These are phyloP conservation scores for Callimorpha dominula DNA, from an alignment of 2,888 invertebrate genomes.

Conservation along the genomic window DNA sequence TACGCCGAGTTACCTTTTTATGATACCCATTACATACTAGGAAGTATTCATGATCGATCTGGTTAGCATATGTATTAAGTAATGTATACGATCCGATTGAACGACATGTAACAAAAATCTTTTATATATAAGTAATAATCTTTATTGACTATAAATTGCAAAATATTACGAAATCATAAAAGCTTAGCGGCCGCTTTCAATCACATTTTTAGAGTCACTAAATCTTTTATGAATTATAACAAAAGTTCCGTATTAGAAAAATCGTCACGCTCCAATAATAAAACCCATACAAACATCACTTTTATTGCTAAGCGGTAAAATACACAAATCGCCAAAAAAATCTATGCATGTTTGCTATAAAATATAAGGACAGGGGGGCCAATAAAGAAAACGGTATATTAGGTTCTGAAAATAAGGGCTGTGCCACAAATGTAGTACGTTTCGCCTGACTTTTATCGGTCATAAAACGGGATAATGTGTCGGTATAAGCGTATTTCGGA, in stretches of 20 bases:
- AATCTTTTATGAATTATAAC: constrained; percentile 78
- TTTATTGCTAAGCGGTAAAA: constrained; percentile 77
- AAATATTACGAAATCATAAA: constrained; percentile 46
- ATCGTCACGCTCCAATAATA: constrained; percentile 76
- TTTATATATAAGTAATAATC: constrained; percentile 18
- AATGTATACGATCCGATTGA: constrained; percentile 6
- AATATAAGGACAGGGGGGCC: constrained; percentile 74
- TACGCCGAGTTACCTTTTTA: not conserved
- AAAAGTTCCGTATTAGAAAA: constrained; percentile 75
- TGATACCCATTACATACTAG: not conserved
- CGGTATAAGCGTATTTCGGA: constrained; percentile 84
- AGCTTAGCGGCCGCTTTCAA: constrained; percentile 41
- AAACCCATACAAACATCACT: constrained; percentile 76
- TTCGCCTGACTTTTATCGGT: constrained; percentile 84
- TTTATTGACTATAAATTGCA: constrained; percentile 49
- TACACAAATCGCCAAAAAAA: constrained; percentile 78
- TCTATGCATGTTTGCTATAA: constrained; percentile 80
- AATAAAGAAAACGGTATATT: constrained; percentile 82
- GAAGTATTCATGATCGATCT: not conserved
- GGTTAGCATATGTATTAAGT: constrained; percentile 6
- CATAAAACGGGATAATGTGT: constrained; percentile 85
- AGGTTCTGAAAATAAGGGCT: constrained; percentile 83
- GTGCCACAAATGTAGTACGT: constrained; percentile 83
- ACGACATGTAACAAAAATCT: constrained; percentile 9
- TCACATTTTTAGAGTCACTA: constrained; percentile 46